Percentiles rank a stretch among this genome's conserved stretches.
These are phyloP conservation scores for Cochlearius cochlearius DNA, from an alignment of 2,113 vertebrate species.

Conservation along the genomic window DNA sequence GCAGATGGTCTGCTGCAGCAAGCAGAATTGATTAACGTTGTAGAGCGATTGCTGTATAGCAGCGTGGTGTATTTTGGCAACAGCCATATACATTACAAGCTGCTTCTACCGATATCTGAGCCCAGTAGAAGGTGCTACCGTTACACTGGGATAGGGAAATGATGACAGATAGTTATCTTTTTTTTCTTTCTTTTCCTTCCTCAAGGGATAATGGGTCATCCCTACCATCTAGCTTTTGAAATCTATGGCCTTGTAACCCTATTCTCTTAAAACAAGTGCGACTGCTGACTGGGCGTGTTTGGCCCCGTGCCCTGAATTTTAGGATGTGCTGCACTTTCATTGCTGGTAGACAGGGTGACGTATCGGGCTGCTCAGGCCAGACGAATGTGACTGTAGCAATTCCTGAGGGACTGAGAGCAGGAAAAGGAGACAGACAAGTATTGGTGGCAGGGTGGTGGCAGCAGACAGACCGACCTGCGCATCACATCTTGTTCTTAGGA, in stretches of 20 bases:
- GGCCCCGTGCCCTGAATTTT: slow-evolving; percentile 58
- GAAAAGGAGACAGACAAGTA: neutral
- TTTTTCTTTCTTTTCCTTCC: neutral
- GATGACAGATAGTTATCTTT: neutral
- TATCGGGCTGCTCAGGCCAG: slow-evolving; percentile 42
- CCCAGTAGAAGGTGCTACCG: neutral
- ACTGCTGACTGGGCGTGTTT: slow-evolving; percentile 17
- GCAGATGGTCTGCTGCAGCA: slow-evolving; percentile 30
- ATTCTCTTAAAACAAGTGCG: neutral
- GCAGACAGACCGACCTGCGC: slow-evolving; percentile 39
- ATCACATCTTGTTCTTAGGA: neutral
- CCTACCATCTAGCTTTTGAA: neutral
- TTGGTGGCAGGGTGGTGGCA: slow-evolving; percentile 33
- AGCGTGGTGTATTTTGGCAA: neutral
- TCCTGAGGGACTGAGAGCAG: slow-evolving; percentile 37
- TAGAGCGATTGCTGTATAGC: neutral
- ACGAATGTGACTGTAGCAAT: slow-evolving; percentile 23
- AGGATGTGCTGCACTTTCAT: slow-evolving; percentile 34
- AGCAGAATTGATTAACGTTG: neutral
- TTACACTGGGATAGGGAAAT: neutral
- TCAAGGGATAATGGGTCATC: neutral
- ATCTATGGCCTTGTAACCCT: slow-evolving; percentile 7
- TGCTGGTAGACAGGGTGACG: slow-evolving; percentile 53
- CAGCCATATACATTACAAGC: fast-evolving
- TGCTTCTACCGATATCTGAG: neutral